Conservation (phyloP, 2,113 vertebrate species). For the Aptenodytes patagonicus region DNA sequence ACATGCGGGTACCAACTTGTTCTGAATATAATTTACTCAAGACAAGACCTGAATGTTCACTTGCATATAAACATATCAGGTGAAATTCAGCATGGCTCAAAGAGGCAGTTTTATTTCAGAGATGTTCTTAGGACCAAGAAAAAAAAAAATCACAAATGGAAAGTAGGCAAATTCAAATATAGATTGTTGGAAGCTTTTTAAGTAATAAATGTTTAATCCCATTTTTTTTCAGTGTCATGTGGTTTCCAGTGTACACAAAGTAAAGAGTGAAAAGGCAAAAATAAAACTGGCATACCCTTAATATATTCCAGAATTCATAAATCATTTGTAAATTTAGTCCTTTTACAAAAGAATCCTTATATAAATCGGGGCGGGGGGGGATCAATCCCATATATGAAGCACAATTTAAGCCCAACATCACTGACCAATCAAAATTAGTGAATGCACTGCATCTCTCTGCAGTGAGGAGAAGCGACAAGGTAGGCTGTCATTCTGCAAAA, state of each 20-base stretch:
- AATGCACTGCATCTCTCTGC: constrained; percentile 97
- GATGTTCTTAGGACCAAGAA: neutral
- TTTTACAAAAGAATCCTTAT: constrained; percentile 70
- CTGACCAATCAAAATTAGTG: constrained; percentile 95
- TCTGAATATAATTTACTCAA: neutral
- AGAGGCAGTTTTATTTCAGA: constrained; percentile 37
- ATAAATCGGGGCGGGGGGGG: constrained; percentile 51
- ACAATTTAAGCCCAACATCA: constrained; percentile 90
- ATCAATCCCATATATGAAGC: constrained; percentile 78
- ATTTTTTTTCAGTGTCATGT: constrained; percentile 25
- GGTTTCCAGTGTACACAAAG: constrained; percentile 58
- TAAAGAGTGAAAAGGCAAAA: constrained; percentile 63
- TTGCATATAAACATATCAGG: constrained; percentile 35
- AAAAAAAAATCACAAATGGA: constrained; percentile 6
- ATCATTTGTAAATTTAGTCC: constrained; percentile 67
- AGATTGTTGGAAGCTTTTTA: constrained; percentile 49
- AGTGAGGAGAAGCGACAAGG: constrained; percentile 88
- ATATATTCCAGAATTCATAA: constrained; percentile 70
- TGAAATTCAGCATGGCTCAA: constrained; percentile 50
- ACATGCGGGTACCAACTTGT: neutral
- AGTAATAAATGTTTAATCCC: constrained; percentile 42
- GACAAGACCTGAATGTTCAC: neutral
- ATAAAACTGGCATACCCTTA: constrained; percentile 63
- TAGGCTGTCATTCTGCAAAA: constrained; percentile 83
- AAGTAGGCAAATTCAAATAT: constrained; percentile 42